Conservation (phyloP, 2,888 invertebrate genomes). For the Harpalus rufipes region DNA sequence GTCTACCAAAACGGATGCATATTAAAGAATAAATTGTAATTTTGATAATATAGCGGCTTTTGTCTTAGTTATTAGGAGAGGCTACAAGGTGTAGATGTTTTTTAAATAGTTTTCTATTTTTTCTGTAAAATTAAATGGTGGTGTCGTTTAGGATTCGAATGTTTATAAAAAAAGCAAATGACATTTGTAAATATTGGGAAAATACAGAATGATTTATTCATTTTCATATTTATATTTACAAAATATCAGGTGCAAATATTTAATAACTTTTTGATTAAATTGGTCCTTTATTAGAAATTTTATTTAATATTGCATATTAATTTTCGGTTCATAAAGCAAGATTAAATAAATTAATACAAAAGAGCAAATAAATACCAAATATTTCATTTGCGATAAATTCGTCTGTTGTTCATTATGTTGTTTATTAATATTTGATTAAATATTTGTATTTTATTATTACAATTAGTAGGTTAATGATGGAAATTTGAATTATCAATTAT, state of each 20-base stretch:
- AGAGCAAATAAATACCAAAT: not conserved
- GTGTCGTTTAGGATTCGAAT: too few species aligned
- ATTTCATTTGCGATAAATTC: not conserved
- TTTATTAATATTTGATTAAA: not conserved
- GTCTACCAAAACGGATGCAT: too few species aligned
- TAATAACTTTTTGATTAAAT: not conserved
- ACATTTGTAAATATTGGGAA: not conserved
- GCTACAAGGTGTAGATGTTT: too few species aligned
- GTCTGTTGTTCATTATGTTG: not conserved
- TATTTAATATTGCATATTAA: not conserved
- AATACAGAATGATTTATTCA: not conserved
- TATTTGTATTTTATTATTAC: not conserved
- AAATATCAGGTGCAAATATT: not conserved
- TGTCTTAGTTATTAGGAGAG: too few species aligned
- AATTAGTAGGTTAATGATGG: not conserved
- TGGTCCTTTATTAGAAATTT: conserved; percentile 1
- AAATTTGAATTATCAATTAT: not conserved
- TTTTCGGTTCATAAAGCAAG: not conserved
- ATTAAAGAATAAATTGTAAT: too few species aligned
- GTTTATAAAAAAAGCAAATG: not conserved
- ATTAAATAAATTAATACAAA: not conserved
- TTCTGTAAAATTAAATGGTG: too few species aligned
- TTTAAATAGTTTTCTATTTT: too few species aligned
- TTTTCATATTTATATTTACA: not conserved
- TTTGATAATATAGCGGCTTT: too few species aligned